Percentiles rank a stretch among this genome's conserved stretches.
Evolutionary conservation across 2,797 vertebrate genomes (phyloP).

Genomic region (Lemur catta): DNA sequence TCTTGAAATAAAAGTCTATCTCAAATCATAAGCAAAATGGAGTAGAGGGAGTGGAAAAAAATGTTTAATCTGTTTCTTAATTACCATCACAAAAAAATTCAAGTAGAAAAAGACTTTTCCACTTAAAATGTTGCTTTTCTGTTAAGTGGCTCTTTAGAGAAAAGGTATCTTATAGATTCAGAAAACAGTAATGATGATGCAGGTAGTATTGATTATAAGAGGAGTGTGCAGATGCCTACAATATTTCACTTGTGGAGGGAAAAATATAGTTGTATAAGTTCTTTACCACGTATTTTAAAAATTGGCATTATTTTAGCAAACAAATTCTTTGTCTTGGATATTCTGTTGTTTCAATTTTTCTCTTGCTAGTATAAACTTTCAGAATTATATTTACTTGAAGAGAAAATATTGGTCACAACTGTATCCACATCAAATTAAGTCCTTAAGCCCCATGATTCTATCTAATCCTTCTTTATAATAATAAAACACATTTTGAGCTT

Average conservation of each 20-base stretch:
- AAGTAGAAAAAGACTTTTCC: not conserved
- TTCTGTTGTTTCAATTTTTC: not conserved
- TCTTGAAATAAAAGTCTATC: not conserved
- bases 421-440: not conserved
- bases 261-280: conserved; percentile 13
- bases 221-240: not conserved
- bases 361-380: conserved; percentile 21
- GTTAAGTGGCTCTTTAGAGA: not conserved
- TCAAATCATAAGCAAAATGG: conserved; percentile 23
- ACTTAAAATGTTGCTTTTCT: not conserved
- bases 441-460: not conserved
- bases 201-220: not conserved
- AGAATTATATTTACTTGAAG: not conserved
- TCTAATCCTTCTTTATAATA: conserved; percentile 4
- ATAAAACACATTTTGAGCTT: conserved; percentile 19
- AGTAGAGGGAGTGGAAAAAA: not conserved
- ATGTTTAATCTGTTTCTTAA: not conserved
- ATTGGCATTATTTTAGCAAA: conserved; percentile 9
- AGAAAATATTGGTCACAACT: not conserved
- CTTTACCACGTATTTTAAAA: not conserved
- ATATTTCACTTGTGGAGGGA: not conserved
- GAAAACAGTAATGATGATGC: not conserved
- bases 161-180: not conserved
- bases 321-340: not conserved
- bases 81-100: not conserved